These are phyloP conservation scores for Esox niger DNA, from an alignment of 2,113 vertebrate species.

Conservation along the genomic window DNA sequence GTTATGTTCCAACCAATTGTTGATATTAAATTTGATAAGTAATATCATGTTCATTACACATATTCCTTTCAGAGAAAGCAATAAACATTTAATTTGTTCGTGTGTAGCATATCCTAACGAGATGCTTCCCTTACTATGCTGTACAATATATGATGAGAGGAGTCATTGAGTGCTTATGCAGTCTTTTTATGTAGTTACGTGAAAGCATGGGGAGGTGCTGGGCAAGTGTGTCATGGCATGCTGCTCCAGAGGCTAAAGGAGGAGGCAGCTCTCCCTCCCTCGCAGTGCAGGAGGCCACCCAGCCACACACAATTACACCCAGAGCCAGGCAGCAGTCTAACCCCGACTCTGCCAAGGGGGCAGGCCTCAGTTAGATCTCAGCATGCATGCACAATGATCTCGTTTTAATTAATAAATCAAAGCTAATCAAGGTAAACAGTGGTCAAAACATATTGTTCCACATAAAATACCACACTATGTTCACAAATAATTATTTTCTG, in stretches of 20 bases:
- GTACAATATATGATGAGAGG: conserved; percentile 25
- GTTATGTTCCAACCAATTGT: not conserved
- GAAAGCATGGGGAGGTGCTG: conserved; percentile 22
- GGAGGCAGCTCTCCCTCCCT: conserved; percentile 34
- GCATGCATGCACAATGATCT: conserved; percentile 52
- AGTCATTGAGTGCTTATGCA: conserved; percentile 28
- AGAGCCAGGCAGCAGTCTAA: conserved; percentile 42
- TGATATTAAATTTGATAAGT: not conserved
- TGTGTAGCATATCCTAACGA: conserved; percentile 8
- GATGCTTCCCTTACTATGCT: conserved; percentile 5
- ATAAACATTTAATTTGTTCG: not conserved
- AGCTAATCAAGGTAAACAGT: conserved; percentile 55
- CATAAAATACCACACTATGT: not conserved
- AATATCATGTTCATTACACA: not conserved
- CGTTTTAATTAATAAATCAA: conserved; percentile 56
- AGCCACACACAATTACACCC: conserved; percentile 49
- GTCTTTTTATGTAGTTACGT: conserved; percentile 26
- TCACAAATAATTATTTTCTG: not conserved
- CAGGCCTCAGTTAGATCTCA: conserved; percentile 44
- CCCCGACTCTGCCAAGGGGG: conserved; percentile 33
- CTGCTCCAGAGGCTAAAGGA: conserved; percentile 43
- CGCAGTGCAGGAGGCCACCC: conserved; percentile 35
- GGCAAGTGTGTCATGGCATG: conserved; percentile 38
- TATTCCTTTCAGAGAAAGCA: not conserved
- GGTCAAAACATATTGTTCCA: conserved; percentile 53